Conservation (phyloP, 1,140 invertebrate genomes). For the Glomeris maerens region DNA sequence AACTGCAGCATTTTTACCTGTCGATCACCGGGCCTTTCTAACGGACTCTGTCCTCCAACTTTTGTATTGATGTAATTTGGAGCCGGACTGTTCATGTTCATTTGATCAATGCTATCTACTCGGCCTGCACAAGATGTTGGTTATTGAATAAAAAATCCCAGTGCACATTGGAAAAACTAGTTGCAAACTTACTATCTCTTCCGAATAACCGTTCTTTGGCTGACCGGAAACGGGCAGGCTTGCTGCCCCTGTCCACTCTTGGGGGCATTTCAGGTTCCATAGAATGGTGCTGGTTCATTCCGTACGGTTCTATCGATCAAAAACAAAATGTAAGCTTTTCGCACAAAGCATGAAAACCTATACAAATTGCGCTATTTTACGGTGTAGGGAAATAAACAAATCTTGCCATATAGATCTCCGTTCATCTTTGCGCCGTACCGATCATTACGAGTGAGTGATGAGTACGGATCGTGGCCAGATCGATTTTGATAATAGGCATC, state of each 20-base stretch:
- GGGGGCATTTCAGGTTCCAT: slow-evolving; percentile 66
- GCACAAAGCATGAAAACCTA: no score
- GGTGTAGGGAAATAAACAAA: not conserved
- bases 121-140: no score
- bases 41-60: not conserved
- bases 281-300: no score
- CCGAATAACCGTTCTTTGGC: slow-evolving; percentile 25
- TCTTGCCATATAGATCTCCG: slow-evolving; percentile 4
- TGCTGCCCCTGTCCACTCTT: slow-evolving; percentile 57
- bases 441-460: slow-evolving; percentile 30
- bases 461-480: slow-evolving; percentile 28
- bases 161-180: not conserved
- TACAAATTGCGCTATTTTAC: no score
- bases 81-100: not conserved
- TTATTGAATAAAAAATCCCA: not conserved
- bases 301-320: no score
- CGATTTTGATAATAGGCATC: slow-evolving; percentile 17
- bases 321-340: no score
- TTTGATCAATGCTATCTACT: not conserved
- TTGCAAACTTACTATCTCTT: not conserved
- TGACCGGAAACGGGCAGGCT: slow-evolving; percentile 39
- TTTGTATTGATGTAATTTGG: slow-evolving; percentile 14
- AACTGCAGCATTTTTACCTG: not conserved
- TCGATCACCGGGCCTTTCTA: not conserved
- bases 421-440: slow-evolving; percentile 17